phyloP scores from a whole-genome alignment of 2,888 invertebrate genomes.

The Ptychoptera contaminata region DNA sequence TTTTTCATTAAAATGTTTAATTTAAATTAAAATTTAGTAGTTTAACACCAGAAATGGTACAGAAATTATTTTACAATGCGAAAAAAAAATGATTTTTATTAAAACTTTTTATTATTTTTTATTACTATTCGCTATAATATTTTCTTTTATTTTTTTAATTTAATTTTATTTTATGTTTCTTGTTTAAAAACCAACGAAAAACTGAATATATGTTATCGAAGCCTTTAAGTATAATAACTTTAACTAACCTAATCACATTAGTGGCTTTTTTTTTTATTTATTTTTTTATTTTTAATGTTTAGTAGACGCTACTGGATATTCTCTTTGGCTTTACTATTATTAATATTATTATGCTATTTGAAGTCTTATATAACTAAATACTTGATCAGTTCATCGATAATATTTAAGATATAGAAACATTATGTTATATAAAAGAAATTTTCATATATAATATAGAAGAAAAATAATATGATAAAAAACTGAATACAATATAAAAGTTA shows the following conservation, averaged over 20 bases:
- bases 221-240: slow-evolving; percentile 18
- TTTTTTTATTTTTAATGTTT: neutral
- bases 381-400: too few relatives aligned
- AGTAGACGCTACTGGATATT: neutral
- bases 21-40: neutral
- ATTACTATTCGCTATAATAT: slow-evolving; percentile 2
- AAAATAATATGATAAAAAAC: too few relatives aligned
- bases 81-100: slow-evolving; percentile 5
- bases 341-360: too few relatives aligned
- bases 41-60: slow-evolving; percentile 3
- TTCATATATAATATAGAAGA: too few relatives aligned
- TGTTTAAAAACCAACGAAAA: slow-evolving; percentile 23
- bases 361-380: too few relatives aligned
- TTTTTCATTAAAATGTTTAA: too few relatives aligned
- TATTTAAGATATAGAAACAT: too few relatives aligned
- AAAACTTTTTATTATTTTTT: slow-evolving; percentile 9
- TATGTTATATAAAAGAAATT: too few relatives aligned
- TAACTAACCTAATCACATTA: slow-evolving; percentile 27
- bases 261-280: slow-evolving; percentile 8
- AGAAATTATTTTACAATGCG: too few relatives aligned
- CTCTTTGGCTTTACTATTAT: too few relatives aligned
- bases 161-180: slow-evolving; percentile 17
- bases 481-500: too few relatives aligned
- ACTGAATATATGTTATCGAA: slow-evolving; percentile 18
- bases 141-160: slow-evolving; percentile 6